Percentiles rank a stretch among this genome's conserved stretches.
phyloP scores from a whole-genome alignment of 2,113 vertebrate genomes.

The Eira barbara region DNA sequence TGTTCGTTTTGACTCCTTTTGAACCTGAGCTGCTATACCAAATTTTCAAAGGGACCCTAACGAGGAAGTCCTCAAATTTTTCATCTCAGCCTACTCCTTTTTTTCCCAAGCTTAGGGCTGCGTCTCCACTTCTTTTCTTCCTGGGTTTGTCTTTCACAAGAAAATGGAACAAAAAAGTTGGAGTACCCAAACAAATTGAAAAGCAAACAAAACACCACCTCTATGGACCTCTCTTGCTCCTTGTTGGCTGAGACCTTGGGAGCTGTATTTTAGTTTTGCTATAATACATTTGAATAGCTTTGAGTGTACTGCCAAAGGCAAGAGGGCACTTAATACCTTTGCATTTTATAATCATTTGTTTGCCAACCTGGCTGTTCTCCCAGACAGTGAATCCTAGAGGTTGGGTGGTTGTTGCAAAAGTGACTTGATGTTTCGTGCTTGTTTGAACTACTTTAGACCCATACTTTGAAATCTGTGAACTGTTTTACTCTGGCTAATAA shows the following conservation, averaged over 20 bases:
- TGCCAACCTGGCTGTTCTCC: slow-evolving; percentile 65
- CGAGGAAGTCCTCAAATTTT: background rate
- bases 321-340: slow-evolving; percentile 57
- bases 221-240: background rate
- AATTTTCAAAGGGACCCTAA: background rate
- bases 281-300: slow-evolving; percentile 49
- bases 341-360: slow-evolving; percentile 52
- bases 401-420: slow-evolving; percentile 20
- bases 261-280: slow-evolving; percentile 36
- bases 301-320: slow-evolving; percentile 59
- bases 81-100: background rate
- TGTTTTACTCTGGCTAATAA: background rate
- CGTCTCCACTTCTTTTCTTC: background rate
- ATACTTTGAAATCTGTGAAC: background rate
- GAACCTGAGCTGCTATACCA: background rate
- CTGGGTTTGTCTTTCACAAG: background rate
- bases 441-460: background rate
- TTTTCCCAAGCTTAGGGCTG: background rate
- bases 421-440: slow-evolving; percentile 6
- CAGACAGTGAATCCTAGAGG: slow-evolving; percentile 33
- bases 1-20: background rate
- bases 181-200: background rate
- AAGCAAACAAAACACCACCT: background rate
- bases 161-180: slow-evolving; percentile 44
- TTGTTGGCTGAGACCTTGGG: background rate